Conservation (phyloP, 2,797 vertebrate species). For the Dendrocincla fuliginosa region DNA sequence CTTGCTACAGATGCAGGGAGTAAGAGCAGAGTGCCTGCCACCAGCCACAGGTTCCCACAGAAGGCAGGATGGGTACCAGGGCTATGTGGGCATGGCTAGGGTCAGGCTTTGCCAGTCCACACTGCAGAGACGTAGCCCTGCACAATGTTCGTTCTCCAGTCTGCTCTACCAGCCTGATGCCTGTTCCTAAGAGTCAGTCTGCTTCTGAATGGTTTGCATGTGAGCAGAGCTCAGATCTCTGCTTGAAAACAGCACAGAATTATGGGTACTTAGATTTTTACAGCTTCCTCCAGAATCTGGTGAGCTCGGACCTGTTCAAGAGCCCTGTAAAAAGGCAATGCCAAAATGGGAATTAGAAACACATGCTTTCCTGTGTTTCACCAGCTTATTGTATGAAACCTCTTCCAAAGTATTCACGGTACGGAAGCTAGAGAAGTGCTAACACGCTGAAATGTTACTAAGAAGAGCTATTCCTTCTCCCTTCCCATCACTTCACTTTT, state of each 20-base stretch:
- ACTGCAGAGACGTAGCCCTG: fast-evolving
- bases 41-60: not conserved
- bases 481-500: not conserved
- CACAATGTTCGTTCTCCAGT: not conserved
- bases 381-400: not conserved
- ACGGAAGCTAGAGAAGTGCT: not conserved
- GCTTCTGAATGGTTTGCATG: not conserved
- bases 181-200: not conserved
- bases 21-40: not conserved
- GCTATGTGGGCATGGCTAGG: not conserved
- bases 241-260: not conserved
- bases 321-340: not conserved
- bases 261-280: not conserved
- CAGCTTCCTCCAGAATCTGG: not conserved
- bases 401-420: not conserved
- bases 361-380: not conserved
- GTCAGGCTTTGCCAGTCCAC: not conserved
- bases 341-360: slow-evolving; percentile 25
- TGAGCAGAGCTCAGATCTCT: not conserved
- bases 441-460: not conserved
- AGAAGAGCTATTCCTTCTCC: not conserved
- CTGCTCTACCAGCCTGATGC: not conserved
- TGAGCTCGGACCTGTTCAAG: not conserved
- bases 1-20: not conserved
- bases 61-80: not conserved